Evolutionary conservation across 2,113 vertebrate species (phyloP), one percentile per base, ranked within the genome.

Genomic region (Catharus minimus): DNA sequence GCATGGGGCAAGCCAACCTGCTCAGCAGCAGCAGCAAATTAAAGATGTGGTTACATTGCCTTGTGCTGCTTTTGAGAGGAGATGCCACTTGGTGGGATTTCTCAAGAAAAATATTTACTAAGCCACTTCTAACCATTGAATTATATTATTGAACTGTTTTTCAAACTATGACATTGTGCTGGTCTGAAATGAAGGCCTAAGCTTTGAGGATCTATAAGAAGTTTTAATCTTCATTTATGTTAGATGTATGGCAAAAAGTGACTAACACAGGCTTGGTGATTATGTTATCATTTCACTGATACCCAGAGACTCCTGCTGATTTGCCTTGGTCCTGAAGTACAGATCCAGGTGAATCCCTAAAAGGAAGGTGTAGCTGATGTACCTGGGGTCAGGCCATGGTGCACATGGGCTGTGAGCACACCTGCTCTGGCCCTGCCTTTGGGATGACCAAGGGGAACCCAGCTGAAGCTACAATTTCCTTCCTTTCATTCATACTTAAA

Each of bases 401-500:
- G 46, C 43, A 44, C 43, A 44, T 15, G 18, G 43, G 43, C 39
- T 14, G 46, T 6, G 32, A 49, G 39, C 20, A 4, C 38, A 5
- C 10, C 39, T 1, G 1, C 19, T 27, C 50, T 41, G 19, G 19
- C 11, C 17, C 49, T 55, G 18, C 41, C 58, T 20, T 23, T 10
- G 24, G 33, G 44, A 15, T 30, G 28, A 28, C 33, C 10, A 62
- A 38, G 47, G 57, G 23, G 17, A 15, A 30, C 44, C 11, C 15
- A 50, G 77, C n/a, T 82, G 58, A 81, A 79, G 52, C 39, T 72
- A 19, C 47, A 91, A 8, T 15, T 72, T 81, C 60, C 61, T 72
- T 81, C 60, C 61, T 95, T 90, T 91, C 82, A 92, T 71, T 67
- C 43, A 30, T 67, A 50, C 41, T 94, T 74, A 32, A 44, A 90